phyloP scores from a whole-genome alignment of 2,113 vertebrate species.

The Sylvilagus bachmani region DNA sequence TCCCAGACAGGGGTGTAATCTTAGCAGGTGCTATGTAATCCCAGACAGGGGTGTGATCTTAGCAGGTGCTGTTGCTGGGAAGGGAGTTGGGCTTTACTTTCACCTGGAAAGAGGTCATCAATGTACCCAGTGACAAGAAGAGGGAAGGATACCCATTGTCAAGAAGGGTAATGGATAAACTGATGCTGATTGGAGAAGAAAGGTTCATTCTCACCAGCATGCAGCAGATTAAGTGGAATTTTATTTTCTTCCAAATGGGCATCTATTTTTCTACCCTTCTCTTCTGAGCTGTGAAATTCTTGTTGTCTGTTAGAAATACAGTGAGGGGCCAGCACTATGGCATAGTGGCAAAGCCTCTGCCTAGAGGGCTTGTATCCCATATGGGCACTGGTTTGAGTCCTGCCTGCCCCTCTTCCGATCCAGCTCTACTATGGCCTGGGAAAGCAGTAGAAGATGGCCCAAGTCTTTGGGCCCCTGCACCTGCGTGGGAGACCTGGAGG shows the following conservation, averaged over 20 bases:
- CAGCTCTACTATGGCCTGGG: no score
- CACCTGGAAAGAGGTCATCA: background rate
- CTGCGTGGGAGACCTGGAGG: no score
- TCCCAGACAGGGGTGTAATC: background rate
- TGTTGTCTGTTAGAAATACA: background rate
- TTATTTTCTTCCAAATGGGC: background rate
- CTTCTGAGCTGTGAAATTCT: background rate
- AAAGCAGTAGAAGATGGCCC: no score
- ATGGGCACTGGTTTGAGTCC: no score
- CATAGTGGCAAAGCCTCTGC: no score
- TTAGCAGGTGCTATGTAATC: background rate
- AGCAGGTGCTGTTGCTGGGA: background rate
- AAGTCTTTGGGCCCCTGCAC: no score
- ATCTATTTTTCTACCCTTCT: background rate
- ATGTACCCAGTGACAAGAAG: background rate
- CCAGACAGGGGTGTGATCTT: no score
- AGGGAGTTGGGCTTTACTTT: background rate
- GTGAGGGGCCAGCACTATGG: no score
- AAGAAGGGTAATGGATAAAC: background rate
- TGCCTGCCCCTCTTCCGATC: no score
- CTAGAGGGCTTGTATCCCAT: no score
- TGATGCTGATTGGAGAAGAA: background rate
- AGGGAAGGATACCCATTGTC: accelerated
- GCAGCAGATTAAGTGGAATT: background rate
- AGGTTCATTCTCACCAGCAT: background rate